These are phyloP conservation scores for Eilema caniola DNA, from an alignment of 2,888 invertebrate genomes.

Conservation along the genomic window DNA sequence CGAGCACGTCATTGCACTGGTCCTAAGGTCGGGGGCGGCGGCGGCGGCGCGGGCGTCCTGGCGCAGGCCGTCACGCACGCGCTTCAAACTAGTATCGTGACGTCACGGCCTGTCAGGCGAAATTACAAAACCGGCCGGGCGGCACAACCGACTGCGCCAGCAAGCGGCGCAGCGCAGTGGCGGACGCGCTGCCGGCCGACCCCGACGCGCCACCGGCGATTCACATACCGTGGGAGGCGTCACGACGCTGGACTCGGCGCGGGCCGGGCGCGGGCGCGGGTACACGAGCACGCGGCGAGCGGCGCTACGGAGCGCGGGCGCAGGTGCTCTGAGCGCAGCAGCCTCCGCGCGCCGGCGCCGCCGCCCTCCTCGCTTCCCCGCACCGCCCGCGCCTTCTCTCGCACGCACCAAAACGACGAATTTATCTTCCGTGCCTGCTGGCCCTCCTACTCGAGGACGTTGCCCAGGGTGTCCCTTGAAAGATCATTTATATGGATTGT, in stretches of 20 bases:
- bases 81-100: slow-evolving; percentile 85
- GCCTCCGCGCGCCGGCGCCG: slow-evolving; percentile 88
- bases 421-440: slow-evolving; percentile 85
- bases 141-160: slow-evolving; percentile 70
- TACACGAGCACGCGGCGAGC: slow-evolving; percentile 82
- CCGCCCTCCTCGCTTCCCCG: slow-evolving; percentile 85
- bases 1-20: slow-evolving; percentile 82
- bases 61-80: slow-evolving; percentile 82
- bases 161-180: slow-evolving; percentile 80
- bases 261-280: slow-evolving; percentile 79
- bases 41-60: slow-evolving; percentile 77
- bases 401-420: slow-evolving; percentile 85
- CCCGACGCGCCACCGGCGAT: slow-evolving; percentile 81
- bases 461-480: slow-evolving; percentile 64
- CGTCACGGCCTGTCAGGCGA: slow-evolving; percentile 84
- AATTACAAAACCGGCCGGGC: slow-evolving; percentile 85
- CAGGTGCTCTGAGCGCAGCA: slow-evolving; percentile 91
- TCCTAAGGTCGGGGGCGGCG: slow-evolving; percentile 80
- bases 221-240: slow-evolving; percentile 84
- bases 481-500: slow-evolving; percentile 26
- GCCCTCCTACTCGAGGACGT: slow-evolving; percentile 80
- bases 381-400: slow-evolving; percentile 72
- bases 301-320: slow-evolving; percentile 88
- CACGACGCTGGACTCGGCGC: slow-evolving; percentile 77
- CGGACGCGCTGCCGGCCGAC: slow-evolving; percentile 84